Evolutionary conservation across 2,797 vertebrate species (phyloP), one percentile per base, ranked within the genome.

Genomic region (Sorex maritimensis): DNA sequence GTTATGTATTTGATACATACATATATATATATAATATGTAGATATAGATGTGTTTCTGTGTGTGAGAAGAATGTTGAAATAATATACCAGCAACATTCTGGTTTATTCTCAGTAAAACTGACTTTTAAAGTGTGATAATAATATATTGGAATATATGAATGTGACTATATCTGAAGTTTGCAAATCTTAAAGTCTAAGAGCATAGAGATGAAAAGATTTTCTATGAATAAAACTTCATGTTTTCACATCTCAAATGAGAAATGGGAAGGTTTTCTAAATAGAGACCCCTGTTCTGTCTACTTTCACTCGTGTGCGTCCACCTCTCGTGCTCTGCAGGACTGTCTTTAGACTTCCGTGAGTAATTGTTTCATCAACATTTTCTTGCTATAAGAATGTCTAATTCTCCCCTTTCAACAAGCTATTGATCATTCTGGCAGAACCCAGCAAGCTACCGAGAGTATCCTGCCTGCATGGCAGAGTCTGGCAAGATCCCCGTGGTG

Each of bases 141-240:
- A 77, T 52, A 14, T 34, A 7, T 14, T n/a, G 67, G 17, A 46
- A 72, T 34, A 61, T 68, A 44, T 86, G 24, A 78, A 8, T 26
- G 21, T 28, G n/a, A 67, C 69, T 88, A 73, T 72, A 72, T 86
- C 73, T 69, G 75, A 85, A 92, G 79, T 74, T 94, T 28, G 52
- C 82, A 38, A 77, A 86, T 13, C 75, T 88, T 71, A 84, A 87
- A 69, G 23, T 75, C 81, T 84, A 67, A 87, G 61, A 81, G 38
- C 10, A 24, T 38, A 5, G 61, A 24, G 9, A 65, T 23, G 8
- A 19, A 65, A 72, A 6, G 19, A 52, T 38, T 88, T 88, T 80
- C 34, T 72, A 44, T 71, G 55, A 71, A 79, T 58, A 82, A 81
- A 69, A 94, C 69, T 55, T 86, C 65, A 28, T 21, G 10, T 93